Percentiles rank a stretch among this genome's conserved stretches.
phyloP scores from a whole-genome alignment of 1,140 invertebrate genomes.

The Drosophila rufa region DNA sequence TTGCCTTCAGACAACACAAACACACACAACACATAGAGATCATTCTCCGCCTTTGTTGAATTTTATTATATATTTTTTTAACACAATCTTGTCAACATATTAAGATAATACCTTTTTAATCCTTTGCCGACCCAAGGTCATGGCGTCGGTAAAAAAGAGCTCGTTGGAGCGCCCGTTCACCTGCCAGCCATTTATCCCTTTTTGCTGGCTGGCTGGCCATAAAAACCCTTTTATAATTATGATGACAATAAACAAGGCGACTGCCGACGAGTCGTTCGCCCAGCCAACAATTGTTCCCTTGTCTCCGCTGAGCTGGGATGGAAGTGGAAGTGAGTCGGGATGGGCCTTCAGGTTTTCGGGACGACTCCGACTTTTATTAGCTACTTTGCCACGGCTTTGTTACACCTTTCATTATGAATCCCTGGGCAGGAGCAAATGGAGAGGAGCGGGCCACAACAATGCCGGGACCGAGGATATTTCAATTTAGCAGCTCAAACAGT shows the following conservation, averaged over 20 bases:
- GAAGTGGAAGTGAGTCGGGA: background rate
- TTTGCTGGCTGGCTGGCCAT: constrained; percentile 59
- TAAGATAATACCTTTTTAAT: constrained; percentile 82
- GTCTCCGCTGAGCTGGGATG: constrained; percentile 38
- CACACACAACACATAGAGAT: constrained; percentile 10
- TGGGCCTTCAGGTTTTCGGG: constrained; percentile 30
- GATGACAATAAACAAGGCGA: constrained; percentile 78
- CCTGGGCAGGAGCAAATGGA: constrained; percentile 13
- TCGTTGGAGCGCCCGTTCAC: constrained; percentile 29
- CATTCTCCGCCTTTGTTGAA: constrained; percentile 6
- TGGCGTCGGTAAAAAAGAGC: constrained; percentile 33
- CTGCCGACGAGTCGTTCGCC: constrained; percentile 18
- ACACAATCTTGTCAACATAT: constrained; percentile 82
- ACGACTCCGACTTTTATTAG: constrained; percentile 70
- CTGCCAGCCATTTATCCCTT: constrained; percentile 71
- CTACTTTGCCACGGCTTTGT: constrained; percentile 78
- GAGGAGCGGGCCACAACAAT: constrained; percentile 64
- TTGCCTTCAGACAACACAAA: constrained; percentile 14
- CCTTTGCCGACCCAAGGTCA: constrained; percentile 80
- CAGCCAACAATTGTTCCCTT: constrained; percentile 49
- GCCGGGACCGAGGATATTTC: constrained; percentile 76
- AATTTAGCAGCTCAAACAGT: constrained; percentile 81
- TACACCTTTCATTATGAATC: constrained; percentile 82
- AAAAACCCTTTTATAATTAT: constrained; percentile 83
- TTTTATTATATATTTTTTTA: constrained; percentile 26